These are phyloP conservation scores for Sternarchorhynchus goeldii DNA, from an alignment of 2,797 vertebrate genomes.

Conservation along the genomic window DNA sequence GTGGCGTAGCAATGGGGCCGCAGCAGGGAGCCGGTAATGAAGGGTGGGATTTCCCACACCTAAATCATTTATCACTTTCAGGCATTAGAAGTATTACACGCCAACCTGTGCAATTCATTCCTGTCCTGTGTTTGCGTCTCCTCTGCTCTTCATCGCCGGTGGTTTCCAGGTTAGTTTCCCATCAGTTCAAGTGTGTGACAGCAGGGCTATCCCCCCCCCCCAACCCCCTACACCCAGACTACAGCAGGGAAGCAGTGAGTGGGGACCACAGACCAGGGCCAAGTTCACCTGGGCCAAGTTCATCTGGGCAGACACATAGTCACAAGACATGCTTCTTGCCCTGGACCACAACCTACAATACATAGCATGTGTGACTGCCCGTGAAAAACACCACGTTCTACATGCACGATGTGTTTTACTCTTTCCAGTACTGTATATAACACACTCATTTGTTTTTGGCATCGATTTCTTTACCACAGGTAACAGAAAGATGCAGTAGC, in stretches of 20 bases:
- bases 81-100: background rate
- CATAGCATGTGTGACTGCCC: background rate
- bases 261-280: no score
- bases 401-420: background rate
- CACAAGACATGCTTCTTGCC: background rate
- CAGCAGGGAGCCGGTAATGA: conserved; percentile 26
- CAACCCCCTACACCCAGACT: no score
- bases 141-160: no score
- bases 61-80: conserved; percentile 14
- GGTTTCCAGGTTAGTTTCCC: no score
- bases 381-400: background rate
- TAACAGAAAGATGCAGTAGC: background rate
- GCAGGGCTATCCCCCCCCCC: no score
- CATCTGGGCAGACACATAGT: no score
- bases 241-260: no score
- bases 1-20: background rate
- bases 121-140: no score
- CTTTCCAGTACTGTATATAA: background rate
- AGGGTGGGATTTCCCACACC: conserved; percentile 41
- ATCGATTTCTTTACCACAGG: background rate
- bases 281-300: no score
- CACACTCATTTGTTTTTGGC: background rate
- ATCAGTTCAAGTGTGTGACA: no score
- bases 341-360: conserved; percentile 33
- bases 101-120: no score